These are phyloP conservation scores for Cacoxenus indagator DNA, from an alignment of 2,888 invertebrate genomes.

Conservation along the genomic window DNA sequence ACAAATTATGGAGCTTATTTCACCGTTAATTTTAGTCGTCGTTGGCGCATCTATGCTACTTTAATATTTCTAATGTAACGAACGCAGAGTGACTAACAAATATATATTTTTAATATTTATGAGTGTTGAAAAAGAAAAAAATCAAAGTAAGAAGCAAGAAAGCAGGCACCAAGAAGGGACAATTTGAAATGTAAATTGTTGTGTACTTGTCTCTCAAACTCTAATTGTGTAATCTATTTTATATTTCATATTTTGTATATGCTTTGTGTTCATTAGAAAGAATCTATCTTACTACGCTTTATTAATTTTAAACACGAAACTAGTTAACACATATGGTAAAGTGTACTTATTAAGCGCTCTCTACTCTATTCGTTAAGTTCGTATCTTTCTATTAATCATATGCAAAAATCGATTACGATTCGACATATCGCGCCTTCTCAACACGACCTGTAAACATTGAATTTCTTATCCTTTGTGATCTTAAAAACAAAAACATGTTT, in stretches of 20 bases:
- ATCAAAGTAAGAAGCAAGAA: slow-evolving; percentile 29
- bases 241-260: slow-evolving; percentile 41
- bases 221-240: slow-evolving; percentile 13
- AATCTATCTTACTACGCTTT: slow-evolving; percentile 60
- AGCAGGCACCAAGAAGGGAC: slow-evolving; percentile 2
- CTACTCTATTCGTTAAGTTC: background rate
- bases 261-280: slow-evolving; percentile 42
- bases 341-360: background rate
- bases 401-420: background rate
- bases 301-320: slow-evolving; percentile 53
- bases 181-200: background rate
- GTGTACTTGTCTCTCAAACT: background rate
- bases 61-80: slow-evolving; percentile 65
- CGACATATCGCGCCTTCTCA: slow-evolving; percentile 18
- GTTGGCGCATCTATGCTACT: slow-evolving; percentile 59
- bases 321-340: background rate
- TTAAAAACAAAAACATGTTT: no score
- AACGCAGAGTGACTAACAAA: slow-evolving; percentile 20
- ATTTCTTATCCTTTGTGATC: slow-evolving; percentile 10
- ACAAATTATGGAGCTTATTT: slow-evolving; percentile 72
- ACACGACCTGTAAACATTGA: slow-evolving; percentile 9
- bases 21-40: slow-evolving; percentile 70
- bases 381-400: background rate
- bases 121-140: slow-evolving; percentile 29
- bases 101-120: slow-evolving; percentile 63